Percentiles rank a stretch among this genome's conserved stretches.
phyloP scores from a whole-genome alignment of 1,140 invertebrate species.

The Dendrolimus punctatus region DNA sequence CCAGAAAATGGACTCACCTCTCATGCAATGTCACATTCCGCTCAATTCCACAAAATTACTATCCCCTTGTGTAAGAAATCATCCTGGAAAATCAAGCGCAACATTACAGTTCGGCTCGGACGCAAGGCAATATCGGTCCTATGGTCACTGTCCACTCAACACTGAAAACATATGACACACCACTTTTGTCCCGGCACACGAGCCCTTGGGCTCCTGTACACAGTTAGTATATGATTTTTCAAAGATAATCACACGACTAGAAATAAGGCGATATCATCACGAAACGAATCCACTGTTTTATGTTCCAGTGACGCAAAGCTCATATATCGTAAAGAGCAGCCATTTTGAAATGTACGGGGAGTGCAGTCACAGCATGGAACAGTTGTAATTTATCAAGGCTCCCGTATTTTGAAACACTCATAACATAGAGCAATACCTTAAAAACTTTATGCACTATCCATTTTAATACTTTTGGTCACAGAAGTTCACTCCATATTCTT shows the following conservation, averaged over 20 bases:
- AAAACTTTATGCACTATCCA: slow-evolving; percentile 55
- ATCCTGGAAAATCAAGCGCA: slow-evolving; percentile 64
- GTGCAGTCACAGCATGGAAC: slow-evolving; percentile 71
- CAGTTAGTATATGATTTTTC: slow-evolving; percentile 45
- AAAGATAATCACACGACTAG: slow-evolving; percentile 46
- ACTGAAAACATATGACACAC: slow-evolving; percentile 69
- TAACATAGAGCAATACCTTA: slow-evolving; percentile 35
- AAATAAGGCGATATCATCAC: slow-evolving; percentile 46
- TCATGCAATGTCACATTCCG: slow-evolving; percentile 72
- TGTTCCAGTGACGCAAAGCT: slow-evolving; percentile 72
- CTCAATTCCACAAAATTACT: slow-evolving; percentile 64
- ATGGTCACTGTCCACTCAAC: slow-evolving; percentile 61
- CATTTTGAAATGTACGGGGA: slow-evolving; percentile 73
- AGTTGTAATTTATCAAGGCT: slow-evolving; percentile 58
- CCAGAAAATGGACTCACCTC: slow-evolving; percentile 56
- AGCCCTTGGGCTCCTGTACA: slow-evolving; percentile 39
- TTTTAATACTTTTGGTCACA: slow-evolving; percentile 59
- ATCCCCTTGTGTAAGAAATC: slow-evolving; percentile 58
- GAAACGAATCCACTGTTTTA: slow-evolving; percentile 62
- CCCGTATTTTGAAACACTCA: slow-evolving; percentile 32
- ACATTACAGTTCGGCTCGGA: slow-evolving; percentile 62
- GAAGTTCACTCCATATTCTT: slow-evolving; percentile 63
- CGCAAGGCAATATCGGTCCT: slow-evolving; percentile 64
- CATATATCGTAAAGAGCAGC: slow-evolving; percentile 71
- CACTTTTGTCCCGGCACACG: slow-evolving; percentile 52